Base-by-base conservation (phyloP, 2,113 vertebrate genomes). In the Sorex fumeus region DNA sequence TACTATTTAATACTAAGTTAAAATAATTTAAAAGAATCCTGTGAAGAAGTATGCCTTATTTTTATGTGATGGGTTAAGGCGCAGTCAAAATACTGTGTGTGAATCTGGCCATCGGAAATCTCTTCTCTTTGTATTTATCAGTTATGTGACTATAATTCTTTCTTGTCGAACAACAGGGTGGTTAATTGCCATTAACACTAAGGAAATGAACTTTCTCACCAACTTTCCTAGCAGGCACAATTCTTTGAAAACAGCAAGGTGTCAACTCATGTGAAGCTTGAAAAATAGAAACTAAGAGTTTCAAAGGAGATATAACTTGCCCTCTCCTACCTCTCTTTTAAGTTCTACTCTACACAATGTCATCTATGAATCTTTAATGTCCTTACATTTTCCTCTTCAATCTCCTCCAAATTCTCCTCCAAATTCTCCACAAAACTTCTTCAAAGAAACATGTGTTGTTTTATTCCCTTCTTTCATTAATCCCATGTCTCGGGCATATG, bases 221-320 rank as follows among this genome's bases (percentile, higher is more conserved):
- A 84, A 15, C 16, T 53, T 86, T 85, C 25, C 28, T 84, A 72
- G 69, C 64, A 76, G 64, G 25, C 11, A 62, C 21, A 72, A 71
- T 66, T 77, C 28, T 93, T 93, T 69, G 57, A 87, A 88, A 84
- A 69, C 11, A 60, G 72, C 8, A 87, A 88, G 28, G 64, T 81
- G 2, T 34, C 69, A 66, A 15, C 18, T 86, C 15, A 64, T 47
- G 9, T 34, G 21, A 87, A 93, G 15, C 36, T 75, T 87, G 66
- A 75, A 75, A 96, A 79, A 25, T 30, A 78, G 4, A 74, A 11
- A 8, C 1, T 71, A 47, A 88, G n/a, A 19, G 19, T 85, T 93
- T 94, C 57, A 75, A 47, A 96, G 60, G 43, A 80, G 50, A 40
- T 53, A 40, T 9, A 85, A 50, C 6, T 21, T 53, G 6, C 47